These are phyloP conservation scores for Asteroscopus sphinx DNA, from an alignment of 2,888 invertebrate species.

Conservation along the genomic window DNA sequence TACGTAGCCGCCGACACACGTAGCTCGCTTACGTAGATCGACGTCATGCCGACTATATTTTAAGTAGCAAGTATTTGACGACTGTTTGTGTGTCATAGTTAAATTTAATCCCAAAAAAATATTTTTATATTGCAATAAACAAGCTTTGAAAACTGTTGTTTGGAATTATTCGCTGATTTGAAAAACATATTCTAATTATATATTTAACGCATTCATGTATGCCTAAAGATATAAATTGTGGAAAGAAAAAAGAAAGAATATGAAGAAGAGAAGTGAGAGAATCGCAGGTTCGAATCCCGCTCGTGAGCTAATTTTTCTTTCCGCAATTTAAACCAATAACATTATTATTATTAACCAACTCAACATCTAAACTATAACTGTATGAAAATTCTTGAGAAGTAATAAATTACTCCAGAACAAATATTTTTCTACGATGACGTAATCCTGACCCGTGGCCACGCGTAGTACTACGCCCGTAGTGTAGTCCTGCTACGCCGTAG, in stretches of 20 bases:
- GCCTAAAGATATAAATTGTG: too few relatives aligned
- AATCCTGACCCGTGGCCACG: not conserved
- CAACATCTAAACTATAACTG: too few relatives aligned
- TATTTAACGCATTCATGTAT: not conserved
- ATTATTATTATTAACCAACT: not conserved
- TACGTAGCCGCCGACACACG: constrained; percentile 46
- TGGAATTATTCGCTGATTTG: not conserved
- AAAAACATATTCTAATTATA: not conserved
- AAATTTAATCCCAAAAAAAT: constrained; percentile 7
- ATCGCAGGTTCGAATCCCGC: too few relatives aligned
- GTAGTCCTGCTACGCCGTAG: constrained; percentile 67
- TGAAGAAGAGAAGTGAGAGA: too few relatives aligned
- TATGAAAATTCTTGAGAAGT: too few relatives aligned
- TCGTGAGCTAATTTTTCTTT: too few relatives aligned
- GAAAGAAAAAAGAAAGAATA: too few relatives aligned
- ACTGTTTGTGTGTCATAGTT: constrained; percentile 29
- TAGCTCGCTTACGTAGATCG: constrained; percentile 44
- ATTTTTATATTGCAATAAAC: not conserved
- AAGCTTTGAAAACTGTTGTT: constrained; percentile 1
- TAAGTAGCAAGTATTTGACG: constrained; percentile 37
- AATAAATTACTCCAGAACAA: too few relatives aligned
- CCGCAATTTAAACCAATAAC: too few relatives aligned
- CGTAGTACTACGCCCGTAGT: constrained; percentile 11
- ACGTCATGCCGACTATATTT: constrained; percentile 50
- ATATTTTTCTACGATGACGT: constrained; percentile 7